phyloP scores from a whole-genome alignment of 2,888 invertebrate genomes.

The Melinopterus prodromus region DNA sequence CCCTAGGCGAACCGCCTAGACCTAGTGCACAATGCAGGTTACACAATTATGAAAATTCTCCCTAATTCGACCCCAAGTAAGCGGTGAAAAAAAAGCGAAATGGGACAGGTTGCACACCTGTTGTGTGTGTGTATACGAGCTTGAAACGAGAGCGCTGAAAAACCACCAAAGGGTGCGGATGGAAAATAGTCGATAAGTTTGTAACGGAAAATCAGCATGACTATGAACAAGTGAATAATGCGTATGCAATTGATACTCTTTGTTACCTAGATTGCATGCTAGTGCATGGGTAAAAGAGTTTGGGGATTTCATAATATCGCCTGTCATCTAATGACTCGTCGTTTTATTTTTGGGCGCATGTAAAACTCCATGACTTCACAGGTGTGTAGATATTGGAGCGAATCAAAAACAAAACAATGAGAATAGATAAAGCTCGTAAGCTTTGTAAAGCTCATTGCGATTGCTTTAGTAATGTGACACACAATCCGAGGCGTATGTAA shows the following conservation, averaged over 20 bases:
- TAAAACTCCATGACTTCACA: background rate
- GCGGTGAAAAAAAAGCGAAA: constrained; percentile 34
- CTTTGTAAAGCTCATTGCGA: background rate
- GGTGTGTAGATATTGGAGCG: background rate
- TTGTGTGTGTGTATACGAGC: constrained; percentile 41
- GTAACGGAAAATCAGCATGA: constrained; percentile 55
- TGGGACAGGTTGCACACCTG: constrained; percentile 58
- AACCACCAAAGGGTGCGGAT: constrained; percentile 31
- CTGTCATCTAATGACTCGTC: constrained; percentile 7
- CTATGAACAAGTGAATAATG: constrained; percentile 37
- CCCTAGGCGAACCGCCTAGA: background rate
- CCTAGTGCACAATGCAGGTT: background rate
- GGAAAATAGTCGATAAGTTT: constrained; percentile 54
- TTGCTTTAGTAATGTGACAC: background rate
- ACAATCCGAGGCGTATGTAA: background rate
- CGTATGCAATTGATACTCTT: background rate
- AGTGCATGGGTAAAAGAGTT: background rate
- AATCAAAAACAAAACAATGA: too few relatives aligned
- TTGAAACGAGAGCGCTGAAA: constrained; percentile 28
- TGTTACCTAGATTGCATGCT: background rate
- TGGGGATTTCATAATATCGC: background rate
- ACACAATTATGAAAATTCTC: background rate
- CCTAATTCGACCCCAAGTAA: constrained; percentile 4
- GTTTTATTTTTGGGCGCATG: background rate
- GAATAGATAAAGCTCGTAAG: background rate